These are phyloP conservation scores for Psephotus haematonotus DNA, from an alignment of 2,113 vertebrate species.

Conservation along the genomic window DNA sequence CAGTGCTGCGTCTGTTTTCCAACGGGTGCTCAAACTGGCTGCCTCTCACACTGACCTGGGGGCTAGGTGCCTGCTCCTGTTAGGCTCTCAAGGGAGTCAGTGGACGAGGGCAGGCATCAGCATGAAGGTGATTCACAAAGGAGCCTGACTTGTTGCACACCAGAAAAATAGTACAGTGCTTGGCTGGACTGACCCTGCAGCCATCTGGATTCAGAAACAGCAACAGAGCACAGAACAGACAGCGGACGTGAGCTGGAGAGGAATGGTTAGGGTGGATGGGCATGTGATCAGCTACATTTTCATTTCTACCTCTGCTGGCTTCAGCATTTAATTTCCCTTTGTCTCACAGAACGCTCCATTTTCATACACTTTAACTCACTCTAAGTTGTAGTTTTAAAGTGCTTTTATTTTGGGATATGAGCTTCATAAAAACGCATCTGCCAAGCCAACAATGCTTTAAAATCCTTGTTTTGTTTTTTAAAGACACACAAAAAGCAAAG, in stretches of 20 bases:
- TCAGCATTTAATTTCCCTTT: background rate
- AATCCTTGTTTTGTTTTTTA: background rate
- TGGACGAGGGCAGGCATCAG: accelerated
- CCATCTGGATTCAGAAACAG: background rate
- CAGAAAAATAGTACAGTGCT: background rate
- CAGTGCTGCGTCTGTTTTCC: background rate
- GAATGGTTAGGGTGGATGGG: background rate
- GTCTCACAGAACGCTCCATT: background rate
- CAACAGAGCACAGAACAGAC: background rate
- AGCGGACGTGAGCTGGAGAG: background rate
- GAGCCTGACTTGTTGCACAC: background rate
- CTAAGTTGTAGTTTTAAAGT: background rate
- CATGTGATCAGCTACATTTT: background rate
- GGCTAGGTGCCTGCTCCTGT: background rate
- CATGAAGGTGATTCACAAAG: background rate
- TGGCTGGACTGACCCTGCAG: background rate
- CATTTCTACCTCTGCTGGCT: background rate
- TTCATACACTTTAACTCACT: background rate
- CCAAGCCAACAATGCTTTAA: background rate
- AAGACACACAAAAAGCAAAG: background rate
- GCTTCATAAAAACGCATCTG: background rate
- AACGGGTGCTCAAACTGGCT: background rate
- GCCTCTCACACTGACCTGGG: background rate
- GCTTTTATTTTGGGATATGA: background rate
- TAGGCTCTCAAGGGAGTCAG: background rate